Evolutionary conservation across 1,140 invertebrate species (phyloP).

Genomic region (Zaprionus lachaisei): DNA sequence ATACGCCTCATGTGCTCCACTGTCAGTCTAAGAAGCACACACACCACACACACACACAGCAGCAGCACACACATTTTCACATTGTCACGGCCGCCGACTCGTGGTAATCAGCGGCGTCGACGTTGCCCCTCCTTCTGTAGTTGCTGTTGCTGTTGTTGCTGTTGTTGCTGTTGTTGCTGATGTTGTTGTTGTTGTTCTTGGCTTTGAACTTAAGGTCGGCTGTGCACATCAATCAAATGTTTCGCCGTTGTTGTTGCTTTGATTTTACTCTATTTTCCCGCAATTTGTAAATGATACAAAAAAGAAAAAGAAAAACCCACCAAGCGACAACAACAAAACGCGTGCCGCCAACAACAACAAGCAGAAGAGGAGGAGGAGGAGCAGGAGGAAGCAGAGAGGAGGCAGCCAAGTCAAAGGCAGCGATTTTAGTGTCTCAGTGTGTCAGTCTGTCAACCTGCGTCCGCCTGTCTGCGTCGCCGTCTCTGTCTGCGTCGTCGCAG

Average conservation of each 20-base stretch:
- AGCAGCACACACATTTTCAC: slow-evolving; percentile 60
- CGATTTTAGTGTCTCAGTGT: slow-evolving; percentile 81
- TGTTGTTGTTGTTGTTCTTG: slow-evolving; percentile 54
- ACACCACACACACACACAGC: background rate
- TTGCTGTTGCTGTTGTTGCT: slow-evolving; percentile 2
- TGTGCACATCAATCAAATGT: slow-evolving; percentile 75
- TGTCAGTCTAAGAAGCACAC: slow-evolving; percentile 44
- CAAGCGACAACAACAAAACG: slow-evolving; percentile 53
- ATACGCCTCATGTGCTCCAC: slow-evolving; percentile 60
- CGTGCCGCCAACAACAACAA: slow-evolving; percentile 42
- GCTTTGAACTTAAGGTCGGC: slow-evolving; percentile 79
- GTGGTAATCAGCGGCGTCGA: slow-evolving; percentile 65
- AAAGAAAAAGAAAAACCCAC: slow-evolving; percentile 13
- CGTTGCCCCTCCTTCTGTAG: background rate
- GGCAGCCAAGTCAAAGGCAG: slow-evolving; percentile 46
- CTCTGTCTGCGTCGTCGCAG: slow-evolving; percentile 24
- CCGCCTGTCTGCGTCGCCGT: slow-evolving; percentile 48
- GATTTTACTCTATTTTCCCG: slow-evolving; percentile 71
- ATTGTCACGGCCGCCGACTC: slow-evolving; percentile 75
- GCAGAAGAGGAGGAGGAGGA: slow-evolving; percentile 15
- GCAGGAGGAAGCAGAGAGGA: background rate
- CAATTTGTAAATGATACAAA: slow-evolving; percentile 79
- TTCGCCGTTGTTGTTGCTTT: slow-evolving; percentile 57
- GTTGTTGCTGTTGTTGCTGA: slow-evolving; percentile 5
- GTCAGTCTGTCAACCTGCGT: slow-evolving; percentile 70